A percentile compares a stretch with the other conserved stretches of the same genome.
Evolutionary conservation across 2,888 invertebrate species (phyloP).

Genomic region (Polyommatus iphigenia): DNA sequence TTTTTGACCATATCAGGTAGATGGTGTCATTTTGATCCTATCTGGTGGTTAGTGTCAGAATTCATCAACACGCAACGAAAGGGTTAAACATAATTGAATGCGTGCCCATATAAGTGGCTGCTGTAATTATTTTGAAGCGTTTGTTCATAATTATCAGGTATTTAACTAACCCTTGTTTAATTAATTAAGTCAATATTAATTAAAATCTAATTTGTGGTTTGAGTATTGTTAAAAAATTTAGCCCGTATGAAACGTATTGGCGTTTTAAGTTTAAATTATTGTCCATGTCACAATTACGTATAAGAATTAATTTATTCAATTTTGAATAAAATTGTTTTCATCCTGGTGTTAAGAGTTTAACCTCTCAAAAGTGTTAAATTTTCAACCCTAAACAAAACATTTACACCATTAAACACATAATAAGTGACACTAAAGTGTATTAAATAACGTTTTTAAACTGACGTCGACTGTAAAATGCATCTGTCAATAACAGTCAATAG

Average conservation of each 20-base stretch:
- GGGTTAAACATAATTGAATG: slow-evolving; percentile 63
- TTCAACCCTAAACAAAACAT: slow-evolving; percentile 46
- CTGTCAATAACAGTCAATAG: slow-evolving; percentile 59
- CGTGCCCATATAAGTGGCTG: slow-evolving; percentile 56
- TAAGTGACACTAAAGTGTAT: slow-evolving; percentile 43
- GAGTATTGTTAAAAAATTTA: not conserved
- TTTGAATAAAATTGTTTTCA: too few relatives aligned
- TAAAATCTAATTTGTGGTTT: not conserved
- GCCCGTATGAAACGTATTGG: not conserved
- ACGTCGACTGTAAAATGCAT: slow-evolving; percentile 67
- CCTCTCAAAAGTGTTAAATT: not conserved
- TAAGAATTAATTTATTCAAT: too few relatives aligned
- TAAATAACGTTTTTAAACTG: slow-evolving; percentile 50
- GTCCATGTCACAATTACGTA: too few relatives aligned
- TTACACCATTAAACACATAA: slow-evolving; percentile 51
- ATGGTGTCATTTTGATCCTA: not conserved
- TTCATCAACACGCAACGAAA: slow-evolving; percentile 44
- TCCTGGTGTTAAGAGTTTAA: not conserved
- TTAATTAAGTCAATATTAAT: slow-evolving; percentile 3
- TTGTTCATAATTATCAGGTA: slow-evolving; percentile 10
- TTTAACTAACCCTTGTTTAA: not conserved
- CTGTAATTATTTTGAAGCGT: slow-evolving; percentile 24
- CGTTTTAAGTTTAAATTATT: not conserved
- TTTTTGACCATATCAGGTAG: slow-evolving; percentile 4
- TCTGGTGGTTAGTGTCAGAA: not conserved